phyloP scores from a whole-genome alignment of 2,888 invertebrate species.

The Listrodromus nycthemerus region DNA sequence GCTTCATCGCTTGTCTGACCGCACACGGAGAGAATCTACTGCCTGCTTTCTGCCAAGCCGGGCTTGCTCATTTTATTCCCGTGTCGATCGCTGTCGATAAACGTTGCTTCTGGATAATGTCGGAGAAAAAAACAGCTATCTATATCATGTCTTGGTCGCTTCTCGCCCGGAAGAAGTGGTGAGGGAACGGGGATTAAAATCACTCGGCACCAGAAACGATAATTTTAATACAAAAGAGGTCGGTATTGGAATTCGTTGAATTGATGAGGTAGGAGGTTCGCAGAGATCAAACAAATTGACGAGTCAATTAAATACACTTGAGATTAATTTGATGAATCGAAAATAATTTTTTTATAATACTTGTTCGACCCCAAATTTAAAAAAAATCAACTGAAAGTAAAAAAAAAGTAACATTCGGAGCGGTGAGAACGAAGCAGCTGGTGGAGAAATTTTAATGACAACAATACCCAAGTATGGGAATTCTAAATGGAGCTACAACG shows the following conservation, averaged over 20 bases:
- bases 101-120: not conserved
- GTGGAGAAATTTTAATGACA: constrained; percentile 26
- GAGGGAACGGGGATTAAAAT: not conserved
- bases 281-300: not conserved
- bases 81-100: not conserved
- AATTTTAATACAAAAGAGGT: not conserved
- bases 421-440: not conserved
- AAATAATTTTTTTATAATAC: too few relatives aligned
- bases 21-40: not conserved
- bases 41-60: not conserved
- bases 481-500: constrained; percentile 1
- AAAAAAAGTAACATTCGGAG: not conserved
- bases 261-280: not conserved
- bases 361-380: too few relatives aligned
- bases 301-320: not conserved
- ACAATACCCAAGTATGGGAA: constrained; percentile 37
- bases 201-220: not conserved
- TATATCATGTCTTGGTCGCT: not conserved
- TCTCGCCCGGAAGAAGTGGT: not conserved
- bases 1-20: not conserved
- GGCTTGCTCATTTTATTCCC: not conserved
- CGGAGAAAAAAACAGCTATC: not conserved
- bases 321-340: too few relatives aligned
- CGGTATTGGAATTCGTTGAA: not conserved
- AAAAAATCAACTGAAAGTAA: too few relatives aligned